Percentiles rank a stretch among this genome's conserved stretches.
Conservation (phyloP, 2,113 vertebrate species). For the Anhinga rufa region DNA sequence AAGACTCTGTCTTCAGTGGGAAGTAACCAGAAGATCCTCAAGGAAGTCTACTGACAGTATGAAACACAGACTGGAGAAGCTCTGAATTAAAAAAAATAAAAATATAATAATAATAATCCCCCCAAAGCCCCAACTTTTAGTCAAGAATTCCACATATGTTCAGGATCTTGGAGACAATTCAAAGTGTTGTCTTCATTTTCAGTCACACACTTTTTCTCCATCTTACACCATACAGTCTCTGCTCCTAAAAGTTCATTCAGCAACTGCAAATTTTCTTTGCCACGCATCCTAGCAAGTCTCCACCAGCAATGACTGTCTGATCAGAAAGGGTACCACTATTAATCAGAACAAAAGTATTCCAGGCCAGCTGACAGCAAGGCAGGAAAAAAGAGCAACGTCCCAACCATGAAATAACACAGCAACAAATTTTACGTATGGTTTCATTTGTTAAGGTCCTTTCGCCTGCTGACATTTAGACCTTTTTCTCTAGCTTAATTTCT, state of each 20-base stretch:
- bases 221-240: background rate
- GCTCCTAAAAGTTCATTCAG: background rate
- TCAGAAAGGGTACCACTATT: background rate
- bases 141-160: background rate
- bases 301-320: background rate
- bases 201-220: background rate
- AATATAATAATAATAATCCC: background rate
- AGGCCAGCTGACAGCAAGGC: background rate
- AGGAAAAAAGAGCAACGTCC: background rate
- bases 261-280: background rate
- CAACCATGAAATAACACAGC: background rate
- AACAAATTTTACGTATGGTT: background rate
- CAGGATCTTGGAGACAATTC: background rate
- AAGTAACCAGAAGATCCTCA: background rate
- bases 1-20: background rate
- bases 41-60: background rate
- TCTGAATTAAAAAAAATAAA: background rate
- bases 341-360: background rate
- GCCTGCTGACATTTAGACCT: slow-evolving; percentile 6
- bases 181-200: background rate
- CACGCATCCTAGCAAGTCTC: background rate
- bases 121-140: background rate
- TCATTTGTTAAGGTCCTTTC: background rate
- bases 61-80: background rate
- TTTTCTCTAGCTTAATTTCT: background rate